These are phyloP conservation scores for Pocota personata DNA, from an alignment of 2,888 invertebrate genomes.

Conservation along the genomic window DNA sequence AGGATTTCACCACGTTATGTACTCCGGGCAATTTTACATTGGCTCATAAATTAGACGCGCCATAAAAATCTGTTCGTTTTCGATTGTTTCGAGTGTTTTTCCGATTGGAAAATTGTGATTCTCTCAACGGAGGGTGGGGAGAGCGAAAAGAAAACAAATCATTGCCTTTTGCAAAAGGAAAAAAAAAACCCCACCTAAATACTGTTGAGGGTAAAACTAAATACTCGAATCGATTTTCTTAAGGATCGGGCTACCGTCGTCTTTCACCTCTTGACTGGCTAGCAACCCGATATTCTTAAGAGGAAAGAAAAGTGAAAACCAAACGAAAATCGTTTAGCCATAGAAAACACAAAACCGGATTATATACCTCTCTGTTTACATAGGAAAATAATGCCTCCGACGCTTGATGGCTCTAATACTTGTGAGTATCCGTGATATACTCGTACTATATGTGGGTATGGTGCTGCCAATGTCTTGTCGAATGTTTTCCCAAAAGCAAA, in stretches of 20 bases:
- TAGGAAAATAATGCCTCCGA: constrained; percentile 59
- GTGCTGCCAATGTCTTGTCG: constrained; percentile 40
- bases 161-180: constrained; percentile 2
- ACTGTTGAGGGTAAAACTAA: constrained; percentile 46
- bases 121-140: not conserved
- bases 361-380: constrained; percentile 60
- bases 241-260: constrained; percentile 50
- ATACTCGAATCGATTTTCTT: constrained; percentile 64
- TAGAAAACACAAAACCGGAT: constrained; percentile 55
- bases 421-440: constrained; percentile 61
- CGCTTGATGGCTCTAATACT: constrained; percentile 50
- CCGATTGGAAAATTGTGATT: constrained; percentile 59
- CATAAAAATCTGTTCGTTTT: constrained; percentile 58
- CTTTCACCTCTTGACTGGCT: constrained; percentile 65
- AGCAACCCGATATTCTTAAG: constrained; percentile 52
- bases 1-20: constrained; percentile 37
- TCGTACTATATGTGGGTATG: constrained; percentile 15
- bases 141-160: constrained; percentile 26
- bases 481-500: constrained; percentile 38
- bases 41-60: constrained; percentile 53
- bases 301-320: constrained; percentile 22
- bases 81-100: constrained; percentile 51
- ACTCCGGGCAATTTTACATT: constrained; percentile 45
- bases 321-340: constrained; percentile 62
- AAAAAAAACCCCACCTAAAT: constrained; percentile 5